Percentiles rank a stretch among this genome's conserved stretches.
phyloP scores from a whole-genome alignment of 2,797 vertebrate species.

The Tenualosa ilisha region DNA sequence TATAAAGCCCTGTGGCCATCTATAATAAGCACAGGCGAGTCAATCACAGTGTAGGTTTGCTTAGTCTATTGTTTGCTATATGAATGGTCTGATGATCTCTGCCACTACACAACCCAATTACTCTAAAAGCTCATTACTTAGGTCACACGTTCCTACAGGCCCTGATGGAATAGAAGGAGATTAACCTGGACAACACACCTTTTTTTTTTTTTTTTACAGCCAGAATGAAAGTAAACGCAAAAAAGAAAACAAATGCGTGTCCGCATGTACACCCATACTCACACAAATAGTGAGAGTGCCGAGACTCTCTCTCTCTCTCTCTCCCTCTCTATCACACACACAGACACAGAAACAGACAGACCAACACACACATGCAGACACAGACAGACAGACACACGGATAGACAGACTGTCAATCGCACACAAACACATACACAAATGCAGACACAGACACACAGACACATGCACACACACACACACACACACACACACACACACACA shows the following conservation, averaged over 20 bases:
- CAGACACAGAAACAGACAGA: neutral
- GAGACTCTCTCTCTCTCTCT: neutral
- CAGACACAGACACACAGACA: neutral
- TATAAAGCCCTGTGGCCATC: neutral
- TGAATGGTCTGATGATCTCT: neutral
- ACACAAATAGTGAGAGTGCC: no score
- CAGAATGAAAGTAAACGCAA: neutral
- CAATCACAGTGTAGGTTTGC: neutral
- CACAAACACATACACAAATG: constrained; percentile 26
- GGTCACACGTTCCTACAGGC: neutral
- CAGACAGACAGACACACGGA: neutral
- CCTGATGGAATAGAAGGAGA: neutral
- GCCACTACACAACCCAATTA: neutral
- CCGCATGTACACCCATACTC: neutral
- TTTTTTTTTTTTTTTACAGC: neutral
- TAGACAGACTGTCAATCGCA: neutral
- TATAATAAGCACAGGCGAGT: neutral
- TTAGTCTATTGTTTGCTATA: neutral
- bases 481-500: constrained; percentile 1
- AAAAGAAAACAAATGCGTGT: neutral
- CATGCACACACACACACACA: neutral
- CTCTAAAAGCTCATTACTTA: constrained; percentile 13
- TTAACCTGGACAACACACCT: neutral
- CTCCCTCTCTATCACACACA: neutral
- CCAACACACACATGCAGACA: neutral